These are phyloP conservation scores for Serilophus lunatus DNA, from an alignment of 2,113 vertebrate genomes.

Conservation along the genomic window DNA sequence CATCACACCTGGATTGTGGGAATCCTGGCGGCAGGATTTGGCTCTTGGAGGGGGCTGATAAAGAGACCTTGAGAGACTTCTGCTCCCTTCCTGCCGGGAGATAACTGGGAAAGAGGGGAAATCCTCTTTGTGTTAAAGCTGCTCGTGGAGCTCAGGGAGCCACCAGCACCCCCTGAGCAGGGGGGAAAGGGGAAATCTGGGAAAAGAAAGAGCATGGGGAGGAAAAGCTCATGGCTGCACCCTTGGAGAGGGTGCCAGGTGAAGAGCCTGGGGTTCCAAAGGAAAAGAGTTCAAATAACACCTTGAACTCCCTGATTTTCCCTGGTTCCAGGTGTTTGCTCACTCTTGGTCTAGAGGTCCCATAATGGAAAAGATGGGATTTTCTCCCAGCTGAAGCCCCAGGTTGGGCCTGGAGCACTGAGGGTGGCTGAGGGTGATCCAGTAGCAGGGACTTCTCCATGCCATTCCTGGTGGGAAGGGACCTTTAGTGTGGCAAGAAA, in stretches of 20 bases:
- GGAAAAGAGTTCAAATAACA: background rate
- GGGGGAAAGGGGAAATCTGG: background rate
- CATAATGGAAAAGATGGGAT: rapidly evolving
- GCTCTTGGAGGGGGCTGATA: background rate
- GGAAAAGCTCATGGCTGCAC: no score
- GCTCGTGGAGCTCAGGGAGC: background rate
- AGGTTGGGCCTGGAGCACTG: no score
- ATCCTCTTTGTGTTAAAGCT: conserved; percentile 30
- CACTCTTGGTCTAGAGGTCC: background rate
- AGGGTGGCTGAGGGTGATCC: no score
- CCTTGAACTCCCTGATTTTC: background rate
- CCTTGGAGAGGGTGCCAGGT: rapidly evolving
- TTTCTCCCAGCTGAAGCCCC: rapidly evolving
- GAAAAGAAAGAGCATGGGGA: background rate
- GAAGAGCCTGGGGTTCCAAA: background rate
- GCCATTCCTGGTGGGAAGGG: background rate
- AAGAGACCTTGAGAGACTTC: background rate
- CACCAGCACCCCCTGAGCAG: background rate
- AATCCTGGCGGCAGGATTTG: background rate
- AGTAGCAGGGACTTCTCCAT: no score
- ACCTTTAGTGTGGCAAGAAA: background rate
- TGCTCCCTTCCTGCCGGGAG: background rate
- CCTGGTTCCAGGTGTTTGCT: background rate
- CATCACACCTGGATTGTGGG: rapidly evolving
- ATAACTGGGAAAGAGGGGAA: background rate